These are phyloP conservation scores for Drosophila sp. DNA, from an alignment of 1,140 invertebrate species.

Conservation along the genomic window DNA sequence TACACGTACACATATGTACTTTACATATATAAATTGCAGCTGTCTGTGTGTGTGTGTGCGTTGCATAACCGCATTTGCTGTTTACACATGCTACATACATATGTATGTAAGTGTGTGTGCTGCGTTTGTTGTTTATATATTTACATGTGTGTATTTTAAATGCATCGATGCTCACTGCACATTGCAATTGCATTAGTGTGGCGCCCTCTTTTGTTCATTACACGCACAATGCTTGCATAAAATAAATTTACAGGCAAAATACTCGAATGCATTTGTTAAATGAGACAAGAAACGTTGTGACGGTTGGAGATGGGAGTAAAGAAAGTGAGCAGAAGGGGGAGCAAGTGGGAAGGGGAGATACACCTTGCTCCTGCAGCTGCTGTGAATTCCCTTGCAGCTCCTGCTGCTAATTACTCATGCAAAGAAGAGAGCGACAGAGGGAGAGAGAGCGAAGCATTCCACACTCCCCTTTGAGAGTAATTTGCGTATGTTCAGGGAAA, in stretches of 20 bases:
- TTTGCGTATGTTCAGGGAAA: neutral
- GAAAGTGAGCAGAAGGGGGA: neutral
- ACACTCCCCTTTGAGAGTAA: neutral
- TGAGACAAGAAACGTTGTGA: conserved; percentile 45
- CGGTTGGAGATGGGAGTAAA: too few species aligned
- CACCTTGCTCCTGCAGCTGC: conserved; percentile 16
- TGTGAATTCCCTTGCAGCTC: conserved; percentile 11
- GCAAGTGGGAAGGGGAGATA: neutral
- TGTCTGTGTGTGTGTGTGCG: conserved; percentile 57
- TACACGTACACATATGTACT: conserved; percentile 50
- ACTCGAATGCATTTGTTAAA: conserved; percentile 56
- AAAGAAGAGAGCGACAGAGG: neutral
- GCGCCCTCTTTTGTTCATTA: conserved; percentile 76
- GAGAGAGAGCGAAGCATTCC: neutral
- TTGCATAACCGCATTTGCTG: conserved; percentile 74
- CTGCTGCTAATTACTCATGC: neutral
- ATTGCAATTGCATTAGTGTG: conserved; percentile 76
- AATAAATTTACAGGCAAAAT: conserved; percentile 70
- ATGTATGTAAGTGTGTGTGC: conserved; percentile 18
- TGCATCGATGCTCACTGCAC: conserved; percentile 67
- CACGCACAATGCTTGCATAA: conserved; percentile 70
- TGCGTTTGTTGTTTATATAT: neutral
- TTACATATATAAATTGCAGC: conserved; percentile 18
- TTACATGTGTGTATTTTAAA: conserved; percentile 43
- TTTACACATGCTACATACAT: conserved; percentile 37